Evolutionary conservation across 2,113 vertebrate genomes (phyloP).

Genomic region (Pseudorectes ferrugineus): DNA sequence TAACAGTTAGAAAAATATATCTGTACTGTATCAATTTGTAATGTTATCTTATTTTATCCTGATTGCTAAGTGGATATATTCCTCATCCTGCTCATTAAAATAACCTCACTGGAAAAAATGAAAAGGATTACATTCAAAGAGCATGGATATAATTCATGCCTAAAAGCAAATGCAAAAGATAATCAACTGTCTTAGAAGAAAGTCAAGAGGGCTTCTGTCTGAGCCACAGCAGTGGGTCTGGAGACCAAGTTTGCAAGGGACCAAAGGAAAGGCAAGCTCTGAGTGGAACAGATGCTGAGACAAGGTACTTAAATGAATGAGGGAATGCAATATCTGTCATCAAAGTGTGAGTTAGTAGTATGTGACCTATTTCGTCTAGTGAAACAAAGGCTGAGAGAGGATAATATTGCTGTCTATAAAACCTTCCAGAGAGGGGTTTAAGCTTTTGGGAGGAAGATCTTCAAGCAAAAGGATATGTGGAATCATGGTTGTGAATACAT

Average conservation of each 20-base stretch:
- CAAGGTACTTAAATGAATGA: background rate
- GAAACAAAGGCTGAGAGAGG: background rate
- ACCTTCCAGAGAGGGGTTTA: background rate
- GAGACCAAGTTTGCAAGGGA: background rate
- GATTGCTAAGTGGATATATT: background rate
- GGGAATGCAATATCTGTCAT: background rate
- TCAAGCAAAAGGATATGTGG: background rate
- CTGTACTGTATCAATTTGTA: background rate
- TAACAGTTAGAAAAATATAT: background rate
- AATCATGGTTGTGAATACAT: background rate
- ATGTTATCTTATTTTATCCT: background rate
- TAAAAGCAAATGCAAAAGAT: background rate
- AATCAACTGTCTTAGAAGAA: background rate
- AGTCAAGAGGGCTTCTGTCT: background rate
- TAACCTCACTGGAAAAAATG: background rate
- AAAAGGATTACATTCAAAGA: background rate
- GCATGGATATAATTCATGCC: background rate
- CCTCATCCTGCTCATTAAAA: background rate
- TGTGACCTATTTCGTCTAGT: background rate
- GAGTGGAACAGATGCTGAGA: background rate
- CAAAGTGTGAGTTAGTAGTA: background rate
- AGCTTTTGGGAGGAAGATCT: background rate
- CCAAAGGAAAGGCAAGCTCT: background rate
- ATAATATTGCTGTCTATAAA: background rate
- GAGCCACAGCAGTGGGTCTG: background rate